Conservation (phyloP, 2,888 invertebrate genomes). For the Nipponacmea schrenckii region DNA sequence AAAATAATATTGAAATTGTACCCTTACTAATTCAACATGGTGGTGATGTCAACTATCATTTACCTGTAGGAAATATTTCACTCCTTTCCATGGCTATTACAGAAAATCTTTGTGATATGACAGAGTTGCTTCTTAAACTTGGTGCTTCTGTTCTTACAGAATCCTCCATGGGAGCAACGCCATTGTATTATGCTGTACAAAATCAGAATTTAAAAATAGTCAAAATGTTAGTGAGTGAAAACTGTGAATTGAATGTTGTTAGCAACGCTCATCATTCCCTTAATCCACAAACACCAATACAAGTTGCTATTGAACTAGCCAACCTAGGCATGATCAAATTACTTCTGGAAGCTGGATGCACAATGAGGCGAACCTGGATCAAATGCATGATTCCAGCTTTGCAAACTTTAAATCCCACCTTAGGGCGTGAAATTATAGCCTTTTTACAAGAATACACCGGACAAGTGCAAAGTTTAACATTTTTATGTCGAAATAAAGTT, state of each 20-base stretch:
- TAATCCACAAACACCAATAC: slow-evolving; percentile 51
- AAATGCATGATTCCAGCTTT: slow-evolving; percentile 27
- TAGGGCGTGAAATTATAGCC: neutral
- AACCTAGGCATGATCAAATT: slow-evolving; percentile 44
- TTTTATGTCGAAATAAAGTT: slow-evolving; percentile 37
- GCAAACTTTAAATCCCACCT: neutral
- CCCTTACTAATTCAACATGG: slow-evolving; percentile 44
- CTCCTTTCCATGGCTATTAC: slow-evolving; percentile 44
- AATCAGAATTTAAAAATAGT: slow-evolving; percentile 41
- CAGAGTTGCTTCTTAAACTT: slow-evolving; percentile 39
- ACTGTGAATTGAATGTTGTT: slow-evolving; percentile 45
- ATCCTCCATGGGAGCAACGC: slow-evolving; percentile 40
- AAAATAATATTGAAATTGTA: slow-evolving; percentile 51
- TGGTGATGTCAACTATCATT: slow-evolving; percentile 43
- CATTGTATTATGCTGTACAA: slow-evolving; percentile 47
- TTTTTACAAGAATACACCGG: slow-evolving; percentile 27
- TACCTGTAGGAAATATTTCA: slow-evolving; percentile 35
- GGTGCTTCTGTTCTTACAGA: slow-evolving; percentile 39
- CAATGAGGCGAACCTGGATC: slow-evolving; percentile 35
- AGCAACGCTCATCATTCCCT: slow-evolving; percentile 38
- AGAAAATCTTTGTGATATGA: slow-evolving; percentile 41
- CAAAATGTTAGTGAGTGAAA: slow-evolving; percentile 50
- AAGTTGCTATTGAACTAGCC: slow-evolving; percentile 45
- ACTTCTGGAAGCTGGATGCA: slow-evolving; percentile 47
- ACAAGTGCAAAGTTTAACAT: slow-evolving; percentile 38